Conservation (phyloP, 2,797 vertebrate genomes). For the Corythornis leucogaster region DNA sequence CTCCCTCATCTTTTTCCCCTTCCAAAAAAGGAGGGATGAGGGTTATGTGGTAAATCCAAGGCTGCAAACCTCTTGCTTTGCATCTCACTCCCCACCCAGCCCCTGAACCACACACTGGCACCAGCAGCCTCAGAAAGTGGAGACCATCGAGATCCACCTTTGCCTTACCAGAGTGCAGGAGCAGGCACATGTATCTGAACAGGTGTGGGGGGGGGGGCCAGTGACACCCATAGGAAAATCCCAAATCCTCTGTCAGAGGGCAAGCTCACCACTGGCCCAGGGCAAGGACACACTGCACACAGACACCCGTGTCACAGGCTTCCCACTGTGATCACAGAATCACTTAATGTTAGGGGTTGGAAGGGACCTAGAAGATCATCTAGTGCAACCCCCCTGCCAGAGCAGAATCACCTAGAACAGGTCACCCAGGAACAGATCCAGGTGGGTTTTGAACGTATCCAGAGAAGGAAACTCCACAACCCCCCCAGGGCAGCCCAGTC, state of each 20-base stretch:
- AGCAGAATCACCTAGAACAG: no score
- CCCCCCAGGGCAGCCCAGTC: no score
- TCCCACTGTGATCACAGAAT: fast-evolving
- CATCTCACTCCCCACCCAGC: background rate
- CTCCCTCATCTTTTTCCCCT: background rate
- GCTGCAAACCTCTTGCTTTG: background rate
- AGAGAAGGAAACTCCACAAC: no score
- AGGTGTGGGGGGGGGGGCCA: background rate
- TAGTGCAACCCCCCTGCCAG: no score
- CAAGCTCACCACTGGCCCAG: background rate
- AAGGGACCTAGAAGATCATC: no score
- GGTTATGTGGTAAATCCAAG: fast-evolving
- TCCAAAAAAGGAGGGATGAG: background rate
- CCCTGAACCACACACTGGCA: fast-evolving
- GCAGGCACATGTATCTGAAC: fast-evolving
- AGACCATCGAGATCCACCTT: background rate
- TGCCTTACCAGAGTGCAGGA: background rate
- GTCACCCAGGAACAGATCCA: no score
- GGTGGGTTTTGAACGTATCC: no score
- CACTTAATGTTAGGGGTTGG: no score
- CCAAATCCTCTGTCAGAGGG: background rate
- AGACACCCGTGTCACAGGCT: fast-evolving
- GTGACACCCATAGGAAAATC: background rate
- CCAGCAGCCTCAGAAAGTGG: background rate
- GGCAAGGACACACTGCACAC: fast-evolving